Base-by-base conservation (phyloP, 2,113 vertebrate species). In the Halichoerus grypus region DNA sequence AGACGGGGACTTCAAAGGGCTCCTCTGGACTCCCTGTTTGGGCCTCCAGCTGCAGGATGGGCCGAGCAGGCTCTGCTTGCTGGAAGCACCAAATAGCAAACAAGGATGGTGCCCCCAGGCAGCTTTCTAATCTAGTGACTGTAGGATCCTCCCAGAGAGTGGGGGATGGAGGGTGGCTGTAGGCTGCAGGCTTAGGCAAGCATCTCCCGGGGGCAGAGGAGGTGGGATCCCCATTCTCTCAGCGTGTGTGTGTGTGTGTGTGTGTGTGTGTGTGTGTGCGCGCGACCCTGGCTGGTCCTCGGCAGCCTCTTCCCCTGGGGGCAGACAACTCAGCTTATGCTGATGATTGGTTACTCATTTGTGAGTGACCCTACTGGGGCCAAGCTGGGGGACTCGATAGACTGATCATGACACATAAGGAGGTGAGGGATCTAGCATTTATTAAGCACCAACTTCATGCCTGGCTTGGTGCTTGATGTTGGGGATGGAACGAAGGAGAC, bases 1-100 rank as follows among this genome's bases (percentile, higher is more conserved):
- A 85, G 61, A n/a, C 2, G 26, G n/a, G 12, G 81, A 91, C 83
- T 95, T 82, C 83, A 39, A 24, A 96, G 93, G 46, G 53, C n/a
- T 53, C 80, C 53, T 4, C 59, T 3, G 22, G 49, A 15, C 26
- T 15, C 67, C 22, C 67, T 1, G 12, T 79, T 11, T 0, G 19
- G 82, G 89, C 59, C 51, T 79, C 85, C 91, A 19, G 71, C 42
- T n/a, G 57, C 63, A 69, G 84, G 49, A 19, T 4, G 28, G 31
- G 69, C 49, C 3, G 16, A 33, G 65, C 59, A 1, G 57, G 15
- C 33, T 72, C 5, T 11, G 33, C 84, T 46, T 77, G 61, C n/a
- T n/a, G 0, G 1, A 76, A 71, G 86, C 51, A 51, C 12, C 42
- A 14, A 42, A 46, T 1, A 2, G 65, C 82, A 65, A 76, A 79